Base-by-base conservation (phyloP, 53 echinoderm and acorn worm genomes). In the Luidia sarsii region DNA sequence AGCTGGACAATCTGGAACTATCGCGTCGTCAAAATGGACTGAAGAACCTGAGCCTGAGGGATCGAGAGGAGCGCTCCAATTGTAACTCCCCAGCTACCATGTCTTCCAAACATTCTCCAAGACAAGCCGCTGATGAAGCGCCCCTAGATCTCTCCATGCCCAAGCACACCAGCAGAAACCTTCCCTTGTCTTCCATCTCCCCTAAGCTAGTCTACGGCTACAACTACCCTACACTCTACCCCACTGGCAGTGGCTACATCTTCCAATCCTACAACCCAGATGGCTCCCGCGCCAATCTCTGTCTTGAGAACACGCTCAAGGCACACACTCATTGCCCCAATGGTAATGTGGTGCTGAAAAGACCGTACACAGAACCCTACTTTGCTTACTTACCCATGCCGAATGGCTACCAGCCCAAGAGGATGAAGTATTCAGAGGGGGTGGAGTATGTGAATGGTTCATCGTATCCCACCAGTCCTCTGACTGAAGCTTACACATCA, bases 121-220 rank as follows among this genome's bases (percentile, higher is more conserved):
- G 61, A 60, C 77, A 77, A 25, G 20, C 46, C 18, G 7, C 41
- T 16, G 79, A 89, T 49, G 85, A 87, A 35, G 80, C 80, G 39
- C 99, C 99, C 2, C 82, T 99, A 34, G 99, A 99, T 79, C 81
- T 94, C 14, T 89, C 94, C 46, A 75, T 94, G 77, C 89, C 99
- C 55, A 91, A 88, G 57, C 83, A 83, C 61, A 71, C 46, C 59
- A 68, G 62, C 50, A 18, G 45, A 48, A 77, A 60, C 46, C 48
- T 60, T 38, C 48, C 77, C 19, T 61, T 83, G 83, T 88, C 88
- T 88, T 88, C 88, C 88, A 82, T 86, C 33, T 48, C 90, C 50
- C 87, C 90, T 0, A 91, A 92, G 61, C 87, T 95, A 18, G 82
- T 92, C n/a, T 92, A 90, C 43, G 88, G 88, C 33, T 92, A 86